Evolutionary conservation across 2,888 invertebrate genomes (phyloP).

Genomic region (Melolontha melolontha): DNA sequence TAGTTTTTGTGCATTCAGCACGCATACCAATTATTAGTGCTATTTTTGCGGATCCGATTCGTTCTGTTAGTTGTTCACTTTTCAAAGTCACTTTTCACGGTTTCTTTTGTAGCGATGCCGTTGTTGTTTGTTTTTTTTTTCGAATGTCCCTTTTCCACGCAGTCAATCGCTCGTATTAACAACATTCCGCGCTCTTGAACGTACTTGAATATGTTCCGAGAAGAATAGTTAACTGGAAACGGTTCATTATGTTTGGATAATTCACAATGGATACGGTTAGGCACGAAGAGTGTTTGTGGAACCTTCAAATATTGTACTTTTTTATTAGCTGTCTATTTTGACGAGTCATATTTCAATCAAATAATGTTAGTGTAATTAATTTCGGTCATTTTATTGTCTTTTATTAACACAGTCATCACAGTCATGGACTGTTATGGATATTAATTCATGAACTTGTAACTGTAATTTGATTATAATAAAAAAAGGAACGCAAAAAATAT

Average conservation of each 20-base stretch:
- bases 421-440: too few species aligned
- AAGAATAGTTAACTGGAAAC: slow-evolving; percentile 30
- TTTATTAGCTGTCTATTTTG: slow-evolving; percentile 20
- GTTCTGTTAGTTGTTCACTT: slow-evolving; percentile 29
- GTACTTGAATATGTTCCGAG: slow-evolving; percentile 34
- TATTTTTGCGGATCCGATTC: slow-evolving; percentile 32
- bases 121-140: slow-evolving; percentile 21
- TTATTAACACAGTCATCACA: too few species aligned
- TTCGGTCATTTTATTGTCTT: too few species aligned
- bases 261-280: slow-evolving; percentile 25
- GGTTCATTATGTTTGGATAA: slow-evolving; percentile 33
- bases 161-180: slow-evolving; percentile 16
- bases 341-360: slow-evolving; percentile 29
- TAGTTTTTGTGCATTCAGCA: slow-evolving; percentile 26
- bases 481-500: too few species aligned
- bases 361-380: slow-evolving; percentile 8
- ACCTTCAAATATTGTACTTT: slow-evolving; percentile 29
- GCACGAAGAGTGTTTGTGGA: slow-evolving; percentile 22
- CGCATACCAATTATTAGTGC: slow-evolving; percentile 11
- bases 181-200: slow-evolving; percentile 22
- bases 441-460: too few species aligned
- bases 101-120: slow-evolving; percentile 22
- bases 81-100: slow-evolving; percentile 34
- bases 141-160: slow-evolving; percentile 6
- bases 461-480: too few species aligned